Conservation (phyloP, 2,113 vertebrate genomes). For the Tenrec ecaudatus region DNA sequence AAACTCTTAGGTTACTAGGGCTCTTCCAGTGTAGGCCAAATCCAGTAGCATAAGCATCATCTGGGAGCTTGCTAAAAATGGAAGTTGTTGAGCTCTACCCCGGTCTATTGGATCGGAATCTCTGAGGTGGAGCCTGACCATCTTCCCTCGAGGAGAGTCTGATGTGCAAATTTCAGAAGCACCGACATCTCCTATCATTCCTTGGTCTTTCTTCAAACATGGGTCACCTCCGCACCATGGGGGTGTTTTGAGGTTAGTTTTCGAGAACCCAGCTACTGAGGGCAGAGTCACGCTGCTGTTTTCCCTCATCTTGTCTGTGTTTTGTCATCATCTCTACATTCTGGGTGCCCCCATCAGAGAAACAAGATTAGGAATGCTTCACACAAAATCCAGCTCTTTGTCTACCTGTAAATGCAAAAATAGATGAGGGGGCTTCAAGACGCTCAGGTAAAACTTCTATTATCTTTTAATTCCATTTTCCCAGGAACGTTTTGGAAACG, state of each 20-base stretch:
- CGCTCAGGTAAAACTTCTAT: too few relatives aligned
- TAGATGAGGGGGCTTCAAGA: too few relatives aligned
- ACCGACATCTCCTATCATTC: background rate
- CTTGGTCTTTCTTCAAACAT: background rate
- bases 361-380: background rate
- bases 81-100: background rate
- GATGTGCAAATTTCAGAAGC: background rate
- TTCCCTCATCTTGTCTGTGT: background rate
- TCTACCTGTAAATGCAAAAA: background rate
- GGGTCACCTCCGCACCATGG: background rate
- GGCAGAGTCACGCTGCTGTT: background rate
- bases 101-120: background rate
- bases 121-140: background rate
- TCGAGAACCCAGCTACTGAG: background rate
- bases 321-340: background rate
- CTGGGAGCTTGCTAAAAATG: background rate
- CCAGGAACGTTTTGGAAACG: too few relatives aligned
- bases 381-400: background rate
- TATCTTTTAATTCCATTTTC: too few relatives aligned
- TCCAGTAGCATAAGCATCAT: background rate
- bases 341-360: background rate
- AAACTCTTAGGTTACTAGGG: too few relatives aligned
- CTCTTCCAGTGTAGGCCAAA: too few relatives aligned
- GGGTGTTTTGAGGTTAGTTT: background rate
- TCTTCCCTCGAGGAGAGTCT: background rate